These are phyloP conservation scores for Zaprionus africanus DNA, from an alignment of 1,140 invertebrate genomes.

Conservation along the genomic window DNA sequence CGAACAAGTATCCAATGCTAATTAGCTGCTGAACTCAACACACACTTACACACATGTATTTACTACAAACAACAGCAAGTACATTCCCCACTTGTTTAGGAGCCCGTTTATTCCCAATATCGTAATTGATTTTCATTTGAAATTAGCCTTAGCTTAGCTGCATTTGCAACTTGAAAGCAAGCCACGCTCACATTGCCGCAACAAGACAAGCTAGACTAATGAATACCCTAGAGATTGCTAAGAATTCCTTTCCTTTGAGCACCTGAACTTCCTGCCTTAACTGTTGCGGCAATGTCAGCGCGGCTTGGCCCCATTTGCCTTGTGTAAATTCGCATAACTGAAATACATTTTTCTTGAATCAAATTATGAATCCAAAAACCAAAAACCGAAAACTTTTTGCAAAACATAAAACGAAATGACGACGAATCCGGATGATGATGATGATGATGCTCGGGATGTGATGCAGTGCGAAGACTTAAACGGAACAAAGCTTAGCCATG, in stretches of 20 bases:
- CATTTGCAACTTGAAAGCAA: background rate
- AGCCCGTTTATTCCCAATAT: constrained; percentile 1
- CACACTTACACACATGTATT: constrained; percentile 34
- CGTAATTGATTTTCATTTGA: constrained; percentile 11
- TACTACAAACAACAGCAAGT: constrained; percentile 20
- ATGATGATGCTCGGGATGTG: background rate
- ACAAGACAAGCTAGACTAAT: background rate
- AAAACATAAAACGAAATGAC: constrained; percentile 2
- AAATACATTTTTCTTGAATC: constrained; percentile 66
- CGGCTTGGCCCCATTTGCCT: constrained; percentile 11
- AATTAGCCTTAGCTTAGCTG: constrained; percentile 46
- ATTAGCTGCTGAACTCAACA: constrained; percentile 69
- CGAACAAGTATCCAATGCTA: constrained; percentile 58
- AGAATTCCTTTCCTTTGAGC: background rate
- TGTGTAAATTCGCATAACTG: constrained; percentile 63
- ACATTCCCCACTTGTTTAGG: background rate
- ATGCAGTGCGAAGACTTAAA: constrained; percentile 93
- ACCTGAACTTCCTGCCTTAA: background rate
- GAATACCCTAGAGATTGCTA: background rate
- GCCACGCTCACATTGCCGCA: constrained; percentile 21
- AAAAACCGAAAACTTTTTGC: constrained; percentile 22
- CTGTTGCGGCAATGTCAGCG: constrained; percentile 28
- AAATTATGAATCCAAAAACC: constrained; percentile 41
- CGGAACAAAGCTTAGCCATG: constrained; percentile 91
- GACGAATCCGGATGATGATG: background rate